These are phyloP conservation scores for Neoascia interrupta DNA, from an alignment of 2,888 invertebrate genomes.

Conservation along the genomic window DNA sequence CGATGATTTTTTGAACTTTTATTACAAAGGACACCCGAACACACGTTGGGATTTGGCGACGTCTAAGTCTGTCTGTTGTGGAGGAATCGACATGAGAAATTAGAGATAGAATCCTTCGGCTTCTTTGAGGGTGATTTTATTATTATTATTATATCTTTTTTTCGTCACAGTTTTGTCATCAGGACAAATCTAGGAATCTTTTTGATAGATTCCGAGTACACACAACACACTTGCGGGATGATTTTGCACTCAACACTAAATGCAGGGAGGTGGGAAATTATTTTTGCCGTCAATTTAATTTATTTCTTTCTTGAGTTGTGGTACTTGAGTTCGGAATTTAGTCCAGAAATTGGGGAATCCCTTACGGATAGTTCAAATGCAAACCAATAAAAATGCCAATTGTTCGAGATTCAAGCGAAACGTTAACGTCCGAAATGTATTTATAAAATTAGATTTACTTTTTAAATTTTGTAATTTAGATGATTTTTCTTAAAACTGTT, in stretches of 20 bases:
- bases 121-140: conserved; percentile 59
- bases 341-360: no score
- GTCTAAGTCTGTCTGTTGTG: conserved; percentile 39
- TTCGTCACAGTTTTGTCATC: not conserved
- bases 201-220: no score
- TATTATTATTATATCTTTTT: conserved; percentile 35
- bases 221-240: not conserved
- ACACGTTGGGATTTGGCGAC: conserved; percentile 1
- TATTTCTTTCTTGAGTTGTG: conserved; percentile 22
- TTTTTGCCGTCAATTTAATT: conserved; percentile 41
- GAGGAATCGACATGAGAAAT: conserved; percentile 49
- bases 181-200: conserved; percentile 8
- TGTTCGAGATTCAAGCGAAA: no score
- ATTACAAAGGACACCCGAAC: conserved; percentile 56
- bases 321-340: no score
- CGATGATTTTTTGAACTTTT: conserved; percentile 67
- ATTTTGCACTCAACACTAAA: conserved; percentile 3
- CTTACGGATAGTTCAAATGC: no score
- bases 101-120: conserved; percentile 28
- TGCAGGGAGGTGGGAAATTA: conserved; percentile 16
- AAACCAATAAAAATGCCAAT: no score
- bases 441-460: not conserved
- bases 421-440: no score
- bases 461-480: not conserved
- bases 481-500: conserved; percentile 26